phyloP scores from a whole-genome alignment of 2,113 vertebrate species.

The Passer montanus region DNA sequence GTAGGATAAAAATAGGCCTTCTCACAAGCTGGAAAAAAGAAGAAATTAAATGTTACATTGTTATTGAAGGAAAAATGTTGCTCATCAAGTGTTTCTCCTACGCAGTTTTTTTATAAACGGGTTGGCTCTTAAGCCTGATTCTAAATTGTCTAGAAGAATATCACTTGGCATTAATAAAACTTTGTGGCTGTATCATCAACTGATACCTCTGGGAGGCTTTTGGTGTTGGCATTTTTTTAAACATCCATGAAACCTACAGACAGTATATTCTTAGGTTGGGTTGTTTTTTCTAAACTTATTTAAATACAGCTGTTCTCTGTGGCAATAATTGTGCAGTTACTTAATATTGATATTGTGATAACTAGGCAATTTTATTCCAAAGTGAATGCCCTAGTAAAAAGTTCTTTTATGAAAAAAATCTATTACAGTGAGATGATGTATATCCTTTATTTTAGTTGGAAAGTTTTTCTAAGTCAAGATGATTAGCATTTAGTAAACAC shows the following conservation, averaged over 20 bases:
- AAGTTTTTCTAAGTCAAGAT: neutral
- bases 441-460: neutral
- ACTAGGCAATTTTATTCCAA: neutral
- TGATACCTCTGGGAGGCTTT: neutral
- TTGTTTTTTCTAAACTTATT: neutral
- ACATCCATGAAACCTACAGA: neutral
- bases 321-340: neutral
- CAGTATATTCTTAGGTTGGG: neutral
- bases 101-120: neutral
- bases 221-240: neutral
- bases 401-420: neutral
- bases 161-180: neutral
- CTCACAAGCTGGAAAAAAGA: neutral
- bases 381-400: neutral
- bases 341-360: neutral
- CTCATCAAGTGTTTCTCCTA: constrained; percentile 28
- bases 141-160: neutral
- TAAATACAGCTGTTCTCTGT: neutral
- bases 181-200: neutral
- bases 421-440: neutral
- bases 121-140: neutral
- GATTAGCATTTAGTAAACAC: neutral
- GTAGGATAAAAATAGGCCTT: constrained; percentile 20
- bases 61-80: constrained; percentile 19
- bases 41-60: constrained; percentile 18